Evolutionary conservation across 2,113 vertebrate genomes (phyloP).

Genomic region (Tympanuchus pallidicinctus): DNA sequence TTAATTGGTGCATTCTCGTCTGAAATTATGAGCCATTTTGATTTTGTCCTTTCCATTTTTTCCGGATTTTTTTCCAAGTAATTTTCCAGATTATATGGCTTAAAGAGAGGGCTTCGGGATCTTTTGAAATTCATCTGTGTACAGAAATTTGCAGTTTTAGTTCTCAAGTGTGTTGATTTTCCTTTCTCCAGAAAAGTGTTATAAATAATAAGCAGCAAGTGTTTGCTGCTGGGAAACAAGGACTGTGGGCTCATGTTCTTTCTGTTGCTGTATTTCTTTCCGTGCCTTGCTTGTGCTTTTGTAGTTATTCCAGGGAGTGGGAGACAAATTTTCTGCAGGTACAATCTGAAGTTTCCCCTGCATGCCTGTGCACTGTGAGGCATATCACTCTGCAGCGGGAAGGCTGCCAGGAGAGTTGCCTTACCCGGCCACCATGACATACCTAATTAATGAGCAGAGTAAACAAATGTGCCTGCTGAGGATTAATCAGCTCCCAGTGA

Average conservation of each 20-base stretch:
- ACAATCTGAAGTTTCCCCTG: neutral
- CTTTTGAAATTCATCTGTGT: neutral
- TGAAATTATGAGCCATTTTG: neutral
- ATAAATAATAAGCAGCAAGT: neutral
- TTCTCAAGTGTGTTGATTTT: neutral
- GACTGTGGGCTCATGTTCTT: neutral
- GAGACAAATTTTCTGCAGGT: neutral
- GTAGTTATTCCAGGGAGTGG: neutral
- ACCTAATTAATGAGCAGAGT: conserved; percentile 44
- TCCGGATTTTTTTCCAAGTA: too few relatives aligned
- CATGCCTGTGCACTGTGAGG: neutral
- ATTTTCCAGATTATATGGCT: too few relatives aligned
- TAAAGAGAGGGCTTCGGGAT: neutral
- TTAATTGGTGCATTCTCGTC: neutral
- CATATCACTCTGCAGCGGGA: neutral
- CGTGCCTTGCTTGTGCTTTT: neutral
- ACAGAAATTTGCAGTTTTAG: neutral
- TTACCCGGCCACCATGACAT: neutral
- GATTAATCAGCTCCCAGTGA: neutral
- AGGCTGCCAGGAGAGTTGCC: conserved; percentile 15
- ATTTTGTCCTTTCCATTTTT: neutral
- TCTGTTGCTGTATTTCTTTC: neutral
- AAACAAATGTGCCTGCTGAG: conserved; percentile 10
- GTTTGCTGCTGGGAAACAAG: neutral
- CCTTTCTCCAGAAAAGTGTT: neutral